Base-by-base conservation (phyloP, 2,888 invertebrate species). In the Theretra japonica region DNA sequence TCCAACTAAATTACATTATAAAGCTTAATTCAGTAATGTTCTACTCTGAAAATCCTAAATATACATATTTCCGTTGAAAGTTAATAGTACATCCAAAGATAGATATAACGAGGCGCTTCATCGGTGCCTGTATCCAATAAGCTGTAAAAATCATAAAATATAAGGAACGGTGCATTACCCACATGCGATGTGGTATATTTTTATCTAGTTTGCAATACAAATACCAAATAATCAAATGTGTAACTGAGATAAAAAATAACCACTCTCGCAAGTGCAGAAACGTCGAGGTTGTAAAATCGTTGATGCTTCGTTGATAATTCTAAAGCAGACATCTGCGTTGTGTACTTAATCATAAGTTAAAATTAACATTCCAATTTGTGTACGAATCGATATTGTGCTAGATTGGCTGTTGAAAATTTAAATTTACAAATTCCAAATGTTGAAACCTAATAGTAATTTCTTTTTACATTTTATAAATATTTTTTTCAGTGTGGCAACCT, bases 121-220 rank as follows among this genome's bases (percentile, higher is more conserved):
- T 65, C 21, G 41, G 23, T 65, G 65, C 65, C 65, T 65, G 11
- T 65, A 48, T n/a, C 21, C 21, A 62, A 33, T 65, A 48, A 21
- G 17, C 23, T 48, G 41, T 48, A 17, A 41, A 60, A 33, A 23
- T 48, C 65, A 65, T 65, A 65, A 65, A 65, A 65, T 41, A 23
- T 65, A 65, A 65, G 48, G 65, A 65, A 65, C 65, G 65, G 65
- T 65, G 65, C 48, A 23, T 65, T 65, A 65, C 21, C 48, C 48
- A 48, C 48, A 48, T 48, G 65, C 65, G 65, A 65, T 65, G 48
- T 65, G 65, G 65, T 48, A 65, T 23, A 65, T 41, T 65, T 65
- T 65, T 65, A 65, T 65, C 65, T 48, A 65, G 65, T 65, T 65
- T 65, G 48, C 65, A 65, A 65, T 48, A 65, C 23, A 65, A 65